Evolutionary conservation across 2,113 vertebrate species (phyloP).

Genomic region (Callipepla californica): DNA sequence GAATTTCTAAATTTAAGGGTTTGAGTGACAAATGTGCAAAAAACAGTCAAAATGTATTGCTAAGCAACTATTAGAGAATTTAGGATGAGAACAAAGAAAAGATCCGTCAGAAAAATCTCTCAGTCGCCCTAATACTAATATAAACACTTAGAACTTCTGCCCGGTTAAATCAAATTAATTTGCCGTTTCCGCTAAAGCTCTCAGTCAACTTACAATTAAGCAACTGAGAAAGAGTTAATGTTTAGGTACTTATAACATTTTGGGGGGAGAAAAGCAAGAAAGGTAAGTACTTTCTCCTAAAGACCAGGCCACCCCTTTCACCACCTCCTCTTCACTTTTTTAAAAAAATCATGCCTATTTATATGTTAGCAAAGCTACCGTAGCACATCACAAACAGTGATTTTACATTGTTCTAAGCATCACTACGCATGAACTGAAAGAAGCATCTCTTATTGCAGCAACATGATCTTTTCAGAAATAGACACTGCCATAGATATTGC

Average conservation of each 20-base stretch:
- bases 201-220: neutral
- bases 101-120: conserved; percentile 1
- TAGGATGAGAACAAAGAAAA: conserved; percentile 24
- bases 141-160: neutral
- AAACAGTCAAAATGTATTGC: conserved; percentile 38
- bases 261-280: neutral
- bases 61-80: conserved; percentile 27
- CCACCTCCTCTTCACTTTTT: neutral
- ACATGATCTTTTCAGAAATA: neutral
- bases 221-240: neutral
- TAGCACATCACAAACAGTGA: neutral
- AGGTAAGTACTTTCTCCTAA: fast-evolving
- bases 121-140: conserved; percentile 3
- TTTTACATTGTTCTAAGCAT: neutral
- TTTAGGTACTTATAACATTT: neutral
- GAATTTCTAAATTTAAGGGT: conserved; percentile 50
- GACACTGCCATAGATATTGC: neutral
- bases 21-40: conserved; percentile 45
- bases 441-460: neutral
- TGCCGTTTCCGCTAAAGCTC: neutral
- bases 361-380: neutral
- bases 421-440: neutral
- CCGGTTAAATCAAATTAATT: neutral
- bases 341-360: neutral
- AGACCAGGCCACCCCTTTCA: neutral